A percentile compares a stretch with the other conserved stretches of the same genome.
Conservation (phyloP, 2,113 vertebrate species). For the Sylvilagus bachmani region DNA sequence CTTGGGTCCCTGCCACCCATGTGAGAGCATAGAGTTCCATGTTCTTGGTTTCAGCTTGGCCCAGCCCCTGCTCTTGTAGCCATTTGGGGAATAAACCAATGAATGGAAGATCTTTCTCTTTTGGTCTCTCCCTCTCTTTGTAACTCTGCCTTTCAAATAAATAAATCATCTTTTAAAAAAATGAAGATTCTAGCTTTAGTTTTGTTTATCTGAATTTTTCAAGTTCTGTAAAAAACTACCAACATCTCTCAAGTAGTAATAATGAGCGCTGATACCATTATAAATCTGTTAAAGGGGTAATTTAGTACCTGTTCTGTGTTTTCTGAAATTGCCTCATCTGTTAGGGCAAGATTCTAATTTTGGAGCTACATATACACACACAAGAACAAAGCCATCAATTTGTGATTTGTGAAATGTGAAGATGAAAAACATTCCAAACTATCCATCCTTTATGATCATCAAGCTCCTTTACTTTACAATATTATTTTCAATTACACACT, state of each 20-base stretch:
- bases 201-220: slow-evolving; percentile 44
- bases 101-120: no score
- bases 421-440: not conserved
- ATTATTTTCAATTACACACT: slow-evolving; percentile 70
- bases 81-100: no score
- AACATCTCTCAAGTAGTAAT: slow-evolving; percentile 30
- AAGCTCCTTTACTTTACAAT: slow-evolving; percentile 61
- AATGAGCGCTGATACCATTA: slow-evolving; percentile 48
- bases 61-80: no score
- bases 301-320: slow-evolving; percentile 6
- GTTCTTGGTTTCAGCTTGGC: no score
- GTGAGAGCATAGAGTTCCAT: no score
- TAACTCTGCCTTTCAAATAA: no score
- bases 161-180: no score
- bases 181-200: slow-evolving; percentile 3
- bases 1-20: no score
- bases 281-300: slow-evolving; percentile 52
- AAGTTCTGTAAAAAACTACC: slow-evolving; percentile 35
- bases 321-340: slow-evolving; percentile 41
- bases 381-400: slow-evolving; percentile 57
- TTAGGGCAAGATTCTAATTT: slow-evolving; percentile 55
- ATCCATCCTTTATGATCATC: slow-evolving; percentile 65
- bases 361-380: slow-evolving; percentile 29
- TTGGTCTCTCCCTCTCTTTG: no score
- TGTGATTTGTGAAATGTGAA: slow-evolving; percentile 72